Conservation (phyloP, 2,797 vertebrate species). For the Ambastaia sidthimunki region DNA sequence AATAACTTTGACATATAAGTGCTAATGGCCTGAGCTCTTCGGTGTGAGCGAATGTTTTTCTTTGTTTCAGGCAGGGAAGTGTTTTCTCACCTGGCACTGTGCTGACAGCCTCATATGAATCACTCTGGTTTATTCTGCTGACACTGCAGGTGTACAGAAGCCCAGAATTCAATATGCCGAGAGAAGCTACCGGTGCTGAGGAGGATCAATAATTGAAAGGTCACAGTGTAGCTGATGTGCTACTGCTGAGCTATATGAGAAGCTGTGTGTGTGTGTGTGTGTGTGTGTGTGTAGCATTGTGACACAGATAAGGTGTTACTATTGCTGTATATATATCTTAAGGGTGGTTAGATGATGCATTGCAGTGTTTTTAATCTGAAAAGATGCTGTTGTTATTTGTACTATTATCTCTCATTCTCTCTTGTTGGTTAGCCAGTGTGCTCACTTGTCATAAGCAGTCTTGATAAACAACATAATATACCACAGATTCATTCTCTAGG, state of each 20-base stretch:
- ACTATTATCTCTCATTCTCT: no score
- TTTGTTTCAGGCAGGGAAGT: constrained; percentile 60
- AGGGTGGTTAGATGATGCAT: no score
- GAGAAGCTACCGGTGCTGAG: constrained; percentile 48
- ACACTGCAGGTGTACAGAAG: constrained; percentile 68
- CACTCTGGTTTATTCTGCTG: constrained; percentile 68
- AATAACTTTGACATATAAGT: constrained; percentile 59
- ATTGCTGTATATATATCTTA: no score
- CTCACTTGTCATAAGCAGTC: constrained; percentile 13
- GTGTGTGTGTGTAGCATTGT: constrained; percentile 1
- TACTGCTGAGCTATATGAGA: constrained; percentile 3
- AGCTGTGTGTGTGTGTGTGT: constrained; percentile 16
- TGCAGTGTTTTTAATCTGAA: no score
- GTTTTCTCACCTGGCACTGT: constrained; percentile 66
- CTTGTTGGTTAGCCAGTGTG: neutral
- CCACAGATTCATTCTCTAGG: neutral
- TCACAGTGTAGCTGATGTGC: constrained; percentile 50
- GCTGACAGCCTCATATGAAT: constrained; percentile 74
- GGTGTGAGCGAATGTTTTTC: constrained; percentile 63
- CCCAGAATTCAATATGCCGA: constrained; percentile 63
- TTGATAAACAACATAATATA: constrained; percentile 1
- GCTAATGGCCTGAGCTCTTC: constrained; percentile 53
- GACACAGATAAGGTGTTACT: no score
- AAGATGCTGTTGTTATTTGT: neutral
- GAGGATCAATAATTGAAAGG: constrained; percentile 78